Evolutionary conservation across 2,797 vertebrate species (phyloP).

Genomic region (Enteromius anoplus): DNA sequence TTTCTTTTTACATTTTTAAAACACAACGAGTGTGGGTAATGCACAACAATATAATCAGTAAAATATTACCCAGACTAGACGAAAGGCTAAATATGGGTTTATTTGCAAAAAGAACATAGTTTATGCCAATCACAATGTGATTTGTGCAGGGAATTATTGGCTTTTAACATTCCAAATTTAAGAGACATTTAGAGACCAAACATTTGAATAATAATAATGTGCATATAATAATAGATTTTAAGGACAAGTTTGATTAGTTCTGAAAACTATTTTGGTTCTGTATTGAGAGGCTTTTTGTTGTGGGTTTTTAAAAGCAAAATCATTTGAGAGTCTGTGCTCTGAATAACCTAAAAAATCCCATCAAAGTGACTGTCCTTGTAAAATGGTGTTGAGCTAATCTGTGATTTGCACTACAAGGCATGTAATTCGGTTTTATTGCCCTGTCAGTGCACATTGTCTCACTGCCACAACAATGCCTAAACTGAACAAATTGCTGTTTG

Average conservation of each 20-base stretch:
- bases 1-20: neutral
- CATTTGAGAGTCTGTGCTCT: neutral
- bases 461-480: constrained; percentile 41
- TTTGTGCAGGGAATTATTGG: neutral
- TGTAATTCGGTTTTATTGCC: constrained; percentile 42
- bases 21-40: neutral
- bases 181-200: neutral
- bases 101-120: neutral
- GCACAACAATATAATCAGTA: neutral
- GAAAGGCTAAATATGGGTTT: neutral
- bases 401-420: constrained; percentile 33
- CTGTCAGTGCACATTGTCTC: constrained; percentile 47
- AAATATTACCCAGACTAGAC: neutral
- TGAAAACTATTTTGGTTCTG: neutral
- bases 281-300: neutral
- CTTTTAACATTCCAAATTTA: neutral
- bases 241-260: neutral
- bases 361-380: constrained; percentile 25
- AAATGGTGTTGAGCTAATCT: constrained; percentile 33
- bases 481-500: constrained; percentile 50
- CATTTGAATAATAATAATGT: neutral
- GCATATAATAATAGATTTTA: neutral
- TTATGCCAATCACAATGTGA: neutral
- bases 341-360: constrained; percentile 17
- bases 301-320: neutral